Evolutionary conservation across 2,797 vertebrate genomes (phyloP).

Genomic region (Danio jaintianensis): DNA sequence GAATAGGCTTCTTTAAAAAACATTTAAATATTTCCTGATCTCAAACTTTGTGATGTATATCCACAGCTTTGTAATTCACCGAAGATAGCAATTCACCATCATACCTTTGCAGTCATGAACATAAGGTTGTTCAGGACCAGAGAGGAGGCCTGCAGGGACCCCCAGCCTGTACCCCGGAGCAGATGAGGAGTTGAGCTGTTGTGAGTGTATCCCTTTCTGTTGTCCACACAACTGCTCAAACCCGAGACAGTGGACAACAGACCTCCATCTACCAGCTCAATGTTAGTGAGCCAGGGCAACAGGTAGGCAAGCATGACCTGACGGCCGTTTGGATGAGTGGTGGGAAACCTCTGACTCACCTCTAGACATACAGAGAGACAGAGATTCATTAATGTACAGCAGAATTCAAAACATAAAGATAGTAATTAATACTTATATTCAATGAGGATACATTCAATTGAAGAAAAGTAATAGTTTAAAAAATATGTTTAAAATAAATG

Average conservation of each 20-base stretch:
- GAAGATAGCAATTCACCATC: background rate
- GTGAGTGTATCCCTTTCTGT: slow-evolving; percentile 57
- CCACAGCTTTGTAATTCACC: background rate
- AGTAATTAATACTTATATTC: too few relatives aligned
- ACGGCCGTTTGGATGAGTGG: slow-evolving; percentile 94
- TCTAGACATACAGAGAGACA: slow-evolving; percentile 73
- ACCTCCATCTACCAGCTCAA: slow-evolving; percentile 93
- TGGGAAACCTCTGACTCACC: slow-evolving; percentile 95
- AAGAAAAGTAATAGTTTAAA: too few relatives aligned
- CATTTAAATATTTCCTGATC: too few relatives aligned
- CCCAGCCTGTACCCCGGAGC: slow-evolving; percentile 94
- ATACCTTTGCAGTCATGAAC: slow-evolving; percentile 99
- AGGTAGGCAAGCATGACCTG: slow-evolving; percentile 98
- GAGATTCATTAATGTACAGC: too few relatives aligned
- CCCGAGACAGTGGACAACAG: slow-evolving; percentile 90
- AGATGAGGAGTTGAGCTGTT: slow-evolving; percentile 24
- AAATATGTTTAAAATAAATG: too few relatives aligned
- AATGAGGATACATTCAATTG: too few relatives aligned
- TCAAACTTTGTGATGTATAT: too few relatives aligned
- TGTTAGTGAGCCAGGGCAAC: slow-evolving; percentile 96
- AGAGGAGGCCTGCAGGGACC: slow-evolving; percentile 93
- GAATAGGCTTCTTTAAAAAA: too few relatives aligned
- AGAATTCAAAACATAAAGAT: too few relatives aligned
- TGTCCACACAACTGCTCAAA: slow-evolving; percentile 90
- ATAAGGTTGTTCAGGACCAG: slow-evolving; percentile 99